Base-by-base conservation (phyloP, 92 coral and sea anemone genomes). In the Zoanthus gigantus region DNA sequence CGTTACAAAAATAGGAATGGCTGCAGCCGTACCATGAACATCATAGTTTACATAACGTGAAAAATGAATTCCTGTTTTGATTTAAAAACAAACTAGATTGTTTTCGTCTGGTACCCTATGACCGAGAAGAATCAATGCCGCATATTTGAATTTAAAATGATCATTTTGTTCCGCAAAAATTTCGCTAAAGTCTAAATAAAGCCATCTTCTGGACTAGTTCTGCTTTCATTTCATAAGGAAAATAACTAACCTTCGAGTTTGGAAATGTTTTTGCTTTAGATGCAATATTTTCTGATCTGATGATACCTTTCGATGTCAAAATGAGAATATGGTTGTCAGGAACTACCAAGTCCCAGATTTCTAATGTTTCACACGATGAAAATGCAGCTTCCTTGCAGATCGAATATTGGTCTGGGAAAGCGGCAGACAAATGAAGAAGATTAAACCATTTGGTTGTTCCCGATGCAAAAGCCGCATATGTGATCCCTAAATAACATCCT, bases 401-500 rank as follows among this genome's bases (percentile, higher is more conserved):
- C 12, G 99, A 96, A 88, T 85, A 79, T 10, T 61, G 72, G 82
- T 92, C 94, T 54, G 98, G 95, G 18, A 60, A 71, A 8, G 84
- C 89, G 77, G 93, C 74, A 0, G 98, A 95, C 63, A 72, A 77
- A 76, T 93, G 93, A 53, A 95, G 98, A 58, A 93, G 90, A 67
- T 95, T 90, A 88, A 86, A 91, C 99, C 99, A 96, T 18, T 77
- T 82, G 29, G 94, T 90, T 54, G 98, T 93, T n/a, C 91, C 90
- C 16, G 92, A 77, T 23, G 88, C 85, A 85, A 96, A 96, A 65
- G 94, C 92, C 72, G 92, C 95, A 87, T 90, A 76, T 11, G 99
- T 96, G 5, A 96, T 89, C 48, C 98, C 99, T 71, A 96, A 18
- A 77, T 92, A 96, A 63, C 97, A 92, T 28, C 99, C 99, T 96